A percentile compares a stretch with the other conserved stretches of the same genome.
phyloP scores from a whole-genome alignment of 2,888 invertebrate genomes.

The Drosophila monieri region DNA sequence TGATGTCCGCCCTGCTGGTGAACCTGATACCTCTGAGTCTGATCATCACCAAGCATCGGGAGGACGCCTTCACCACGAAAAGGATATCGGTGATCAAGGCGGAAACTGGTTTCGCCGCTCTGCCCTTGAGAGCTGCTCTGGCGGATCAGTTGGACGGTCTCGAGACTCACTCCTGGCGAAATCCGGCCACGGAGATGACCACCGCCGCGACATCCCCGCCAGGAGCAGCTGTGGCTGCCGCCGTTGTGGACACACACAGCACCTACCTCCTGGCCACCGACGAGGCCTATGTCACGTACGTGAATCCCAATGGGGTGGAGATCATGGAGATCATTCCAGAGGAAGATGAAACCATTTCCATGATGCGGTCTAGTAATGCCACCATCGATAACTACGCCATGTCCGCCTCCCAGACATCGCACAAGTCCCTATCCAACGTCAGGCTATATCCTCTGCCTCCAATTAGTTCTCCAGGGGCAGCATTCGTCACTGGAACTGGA shows the following conservation, averaged over 20 bases:
- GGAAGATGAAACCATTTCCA: constrained; percentile 82
- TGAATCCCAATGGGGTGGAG: constrained; percentile 83
- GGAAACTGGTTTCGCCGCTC: constrained; percentile 74
- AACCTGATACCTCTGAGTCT: constrained; percentile 83
- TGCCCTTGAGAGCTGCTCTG: constrained; percentile 76
- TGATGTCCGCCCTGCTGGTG: constrained; percentile 82
- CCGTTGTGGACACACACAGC: constrained; percentile 77
- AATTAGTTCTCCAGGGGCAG: constrained; percentile 18
- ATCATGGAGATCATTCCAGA: constrained; percentile 84
- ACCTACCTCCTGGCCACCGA: constrained; percentile 82
- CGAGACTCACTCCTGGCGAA: constrained; percentile 80
- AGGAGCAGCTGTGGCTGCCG: constrained; percentile 62
- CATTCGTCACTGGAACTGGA: constrained; percentile 22
- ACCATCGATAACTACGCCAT: constrained; percentile 81
- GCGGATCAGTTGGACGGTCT: constrained; percentile 83
- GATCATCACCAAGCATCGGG: constrained; percentile 82
- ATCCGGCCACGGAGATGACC: constrained; percentile 68
- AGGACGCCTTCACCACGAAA: constrained; percentile 80
- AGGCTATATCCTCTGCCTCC: constrained; percentile 56
- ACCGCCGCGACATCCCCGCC: constrained; percentile 1
- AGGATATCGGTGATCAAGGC: constrained; percentile 82
- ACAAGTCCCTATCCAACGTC: constrained; percentile 72
- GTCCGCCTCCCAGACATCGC: constrained; percentile 65
- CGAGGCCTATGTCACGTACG: constrained; percentile 81
- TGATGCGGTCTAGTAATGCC: constrained; percentile 82